Conservation (phyloP, 2,113 vertebrate species). For the Saiga tatarica region DNA sequence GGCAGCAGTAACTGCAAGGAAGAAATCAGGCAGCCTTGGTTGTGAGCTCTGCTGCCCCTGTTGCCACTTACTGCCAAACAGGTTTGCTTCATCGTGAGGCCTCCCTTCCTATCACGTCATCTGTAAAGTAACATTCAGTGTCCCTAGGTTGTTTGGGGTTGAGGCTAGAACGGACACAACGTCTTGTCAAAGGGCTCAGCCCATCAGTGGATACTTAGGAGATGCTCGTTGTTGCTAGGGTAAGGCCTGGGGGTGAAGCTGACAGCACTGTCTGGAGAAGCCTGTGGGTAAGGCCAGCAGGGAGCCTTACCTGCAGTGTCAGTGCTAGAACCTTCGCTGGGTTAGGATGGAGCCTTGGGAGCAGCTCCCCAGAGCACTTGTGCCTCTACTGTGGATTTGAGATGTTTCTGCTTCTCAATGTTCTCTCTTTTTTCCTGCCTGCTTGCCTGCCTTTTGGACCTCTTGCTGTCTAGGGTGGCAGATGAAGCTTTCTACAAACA, state of each 20-base stretch:
- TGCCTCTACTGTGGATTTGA: conserved; percentile 48
- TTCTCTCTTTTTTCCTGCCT: conserved; percentile 91
- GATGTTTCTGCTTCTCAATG: conserved; percentile 85
- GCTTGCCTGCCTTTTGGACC: conserved; percentile 90
- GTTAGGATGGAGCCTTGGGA: conserved; percentile 1
- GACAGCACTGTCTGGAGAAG: not conserved
- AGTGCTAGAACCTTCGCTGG: not conserved
- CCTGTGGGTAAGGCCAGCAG: not conserved
- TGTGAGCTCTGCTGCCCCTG: not conserved
- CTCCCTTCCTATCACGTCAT: not conserved
- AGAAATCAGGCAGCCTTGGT: not conserved
- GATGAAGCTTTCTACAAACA: conserved; percentile 99
- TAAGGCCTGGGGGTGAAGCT: not conserved
- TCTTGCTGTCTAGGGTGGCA: conserved; percentile 96
- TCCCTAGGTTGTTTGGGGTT: not conserved
- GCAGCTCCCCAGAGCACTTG: not conserved
- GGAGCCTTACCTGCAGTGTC: not conserved
- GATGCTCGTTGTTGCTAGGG: not conserved
- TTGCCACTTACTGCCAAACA: too few relatives aligned
- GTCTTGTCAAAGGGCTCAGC: not conserved
- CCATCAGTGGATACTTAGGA: not conserved
- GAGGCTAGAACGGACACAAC: not conserved
- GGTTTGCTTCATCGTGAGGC: not conserved
- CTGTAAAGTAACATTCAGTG: not conserved
- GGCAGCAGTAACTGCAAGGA: not conserved